Percentiles rank a stretch among this genome's conserved stretches.
phyloP scores from a whole-genome alignment of 2,888 invertebrate species.

The Heliconius sara region DNA sequence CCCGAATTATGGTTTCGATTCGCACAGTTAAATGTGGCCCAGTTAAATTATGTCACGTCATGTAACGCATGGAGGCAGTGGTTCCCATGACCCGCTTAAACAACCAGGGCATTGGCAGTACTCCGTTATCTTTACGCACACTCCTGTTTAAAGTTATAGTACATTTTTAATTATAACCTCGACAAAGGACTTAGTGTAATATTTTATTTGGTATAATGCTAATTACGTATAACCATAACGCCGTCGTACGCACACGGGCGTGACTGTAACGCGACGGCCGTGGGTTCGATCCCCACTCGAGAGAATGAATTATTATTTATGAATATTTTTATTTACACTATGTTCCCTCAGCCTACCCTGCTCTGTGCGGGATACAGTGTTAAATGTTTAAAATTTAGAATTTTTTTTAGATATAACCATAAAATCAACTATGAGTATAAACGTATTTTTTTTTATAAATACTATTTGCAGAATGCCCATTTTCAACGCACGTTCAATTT shows the following conservation, averaged over 20 bases:
- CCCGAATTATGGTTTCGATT: slow-evolving; percentile 26
- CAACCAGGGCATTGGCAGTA: slow-evolving; percentile 54
- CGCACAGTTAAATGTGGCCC: slow-evolving; percentile 3
- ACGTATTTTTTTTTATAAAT: not conserved
- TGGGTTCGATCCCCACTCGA: too few species aligned
- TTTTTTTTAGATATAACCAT: not conserved
- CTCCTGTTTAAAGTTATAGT: slow-evolving; percentile 30
- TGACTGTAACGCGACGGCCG: too few species aligned
- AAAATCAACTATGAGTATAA: not conserved
- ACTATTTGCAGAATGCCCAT: not conserved
- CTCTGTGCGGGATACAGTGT: too few species aligned
- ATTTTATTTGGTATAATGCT: not conserved
- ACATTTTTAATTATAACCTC: slow-evolving; percentile 10
- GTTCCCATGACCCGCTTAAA: slow-evolving; percentile 65
- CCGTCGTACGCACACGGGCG: too few species aligned
- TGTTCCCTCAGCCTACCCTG: too few species aligned
- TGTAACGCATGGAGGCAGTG: slow-evolving; percentile 53
- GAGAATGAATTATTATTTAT: too few species aligned
- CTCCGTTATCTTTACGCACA: slow-evolving; percentile 57
- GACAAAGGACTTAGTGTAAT: not conserved
- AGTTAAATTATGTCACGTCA: slow-evolving; percentile 61
- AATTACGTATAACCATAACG: too few species aligned
- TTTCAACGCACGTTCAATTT: slow-evolving; percentile 3
- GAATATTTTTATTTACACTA: too few species aligned
- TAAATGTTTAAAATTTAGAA: too few species aligned